A percentile compares a stretch with the other conserved stretches of the same genome.
Evolutionary conservation across 64 coral and sea anemone species (phyloP).

Genomic region (Montipora sp.): DNA sequence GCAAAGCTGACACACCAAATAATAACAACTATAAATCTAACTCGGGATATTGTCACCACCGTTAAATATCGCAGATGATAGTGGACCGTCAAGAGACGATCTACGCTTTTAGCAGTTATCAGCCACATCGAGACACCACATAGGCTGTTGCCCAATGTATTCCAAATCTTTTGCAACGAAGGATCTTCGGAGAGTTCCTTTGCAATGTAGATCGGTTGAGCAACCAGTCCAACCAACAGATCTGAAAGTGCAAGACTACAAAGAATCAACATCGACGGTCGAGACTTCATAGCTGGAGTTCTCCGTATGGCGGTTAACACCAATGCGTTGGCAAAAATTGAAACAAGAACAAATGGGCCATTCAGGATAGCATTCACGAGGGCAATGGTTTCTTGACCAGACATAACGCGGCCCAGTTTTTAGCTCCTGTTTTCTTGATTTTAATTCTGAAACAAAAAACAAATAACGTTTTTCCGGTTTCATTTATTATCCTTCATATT

Average conservation of each 20-base stretch:
- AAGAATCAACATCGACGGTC: neutral
- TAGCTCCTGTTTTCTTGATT: neutral
- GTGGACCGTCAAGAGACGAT: conserved; percentile 46
- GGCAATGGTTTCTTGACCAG: neutral
- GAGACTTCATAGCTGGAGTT: neutral
- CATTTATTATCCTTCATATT: neutral
- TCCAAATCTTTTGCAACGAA: neutral
- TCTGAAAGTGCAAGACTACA: conserved; percentile 47
- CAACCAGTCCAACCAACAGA: conserved; percentile 16
- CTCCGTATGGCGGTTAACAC: neutral
- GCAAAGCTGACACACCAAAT: conserved; percentile 50
- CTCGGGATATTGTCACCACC: conserved; percentile 17
- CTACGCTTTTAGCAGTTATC: conserved; percentile 41
- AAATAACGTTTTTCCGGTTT: neutral
- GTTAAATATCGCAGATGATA: conserved; percentile 50
- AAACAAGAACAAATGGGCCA: neutral
- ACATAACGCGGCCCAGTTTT: neutral
- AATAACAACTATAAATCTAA: neutral
- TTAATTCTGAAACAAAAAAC: neutral
- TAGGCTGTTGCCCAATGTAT: neutral
- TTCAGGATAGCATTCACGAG: conserved; percentile 5
- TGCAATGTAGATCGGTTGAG: conserved; percentile 31
- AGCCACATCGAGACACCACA: neutral
- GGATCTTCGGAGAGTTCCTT: neutral
- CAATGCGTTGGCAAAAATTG: conserved; percentile 22